Evolutionary conservation across 2,113 vertebrate genomes (phyloP).

Genomic region (Neogale vison): DNA sequence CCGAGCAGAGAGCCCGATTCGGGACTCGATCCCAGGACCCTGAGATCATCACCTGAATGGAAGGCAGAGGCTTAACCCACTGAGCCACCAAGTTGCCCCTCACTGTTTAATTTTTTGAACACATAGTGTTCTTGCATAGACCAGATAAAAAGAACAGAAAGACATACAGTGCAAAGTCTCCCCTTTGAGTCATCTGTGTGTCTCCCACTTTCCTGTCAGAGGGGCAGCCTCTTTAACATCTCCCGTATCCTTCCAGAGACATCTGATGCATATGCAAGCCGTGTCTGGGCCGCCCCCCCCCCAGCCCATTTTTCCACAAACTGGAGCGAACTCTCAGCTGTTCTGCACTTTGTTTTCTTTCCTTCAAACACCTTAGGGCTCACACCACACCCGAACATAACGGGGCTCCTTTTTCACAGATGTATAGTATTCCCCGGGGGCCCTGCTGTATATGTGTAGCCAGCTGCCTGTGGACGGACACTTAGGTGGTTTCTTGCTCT

Average conservation of each 20-base stretch:
- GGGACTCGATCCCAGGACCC: no score
- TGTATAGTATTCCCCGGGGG: background rate
- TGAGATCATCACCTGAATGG: no score
- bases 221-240: background rate
- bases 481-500: background rate
- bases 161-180: background rate
- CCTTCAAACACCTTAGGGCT: no score
- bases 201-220: background rate
- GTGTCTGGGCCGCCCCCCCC: accelerated
- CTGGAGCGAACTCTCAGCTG: background rate
- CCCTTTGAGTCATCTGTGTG: no score
- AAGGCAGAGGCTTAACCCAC: no score
- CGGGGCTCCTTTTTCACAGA: background rate
- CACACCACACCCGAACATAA: no score
- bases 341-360: background rate
- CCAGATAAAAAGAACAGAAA: background rate
- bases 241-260: background rate
- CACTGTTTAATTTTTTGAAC: background rate
- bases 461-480: background rate
- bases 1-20: no score
- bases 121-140: background rate
- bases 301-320: background rate
- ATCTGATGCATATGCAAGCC: background rate
- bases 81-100: background rate
- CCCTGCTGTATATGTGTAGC: accelerated